Evolutionary conservation across 2,797 vertebrate species (phyloP).

Genomic region (Pterois miles): DNA sequence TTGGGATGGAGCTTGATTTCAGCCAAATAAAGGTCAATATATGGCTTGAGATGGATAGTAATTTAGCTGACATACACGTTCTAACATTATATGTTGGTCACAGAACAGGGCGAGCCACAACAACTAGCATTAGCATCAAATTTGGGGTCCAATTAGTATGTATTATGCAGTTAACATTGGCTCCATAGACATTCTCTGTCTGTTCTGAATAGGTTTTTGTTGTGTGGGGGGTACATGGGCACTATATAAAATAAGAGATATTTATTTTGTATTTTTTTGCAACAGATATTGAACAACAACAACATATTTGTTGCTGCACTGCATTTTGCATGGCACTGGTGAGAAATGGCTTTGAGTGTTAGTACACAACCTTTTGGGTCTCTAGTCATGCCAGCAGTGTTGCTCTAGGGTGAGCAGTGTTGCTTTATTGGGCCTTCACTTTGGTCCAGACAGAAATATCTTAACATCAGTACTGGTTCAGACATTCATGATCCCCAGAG

Average conservation of each 20-base stretch:
- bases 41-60: not conserved
- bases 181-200: too few relatives aligned
- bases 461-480: too few relatives aligned
- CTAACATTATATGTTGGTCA: not conserved
- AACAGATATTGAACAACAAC: too few relatives aligned
- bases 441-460: not conserved
- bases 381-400: not conserved
- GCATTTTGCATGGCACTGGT: not conserved
- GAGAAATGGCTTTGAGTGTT: not conserved
- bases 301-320: too few relatives aligned
- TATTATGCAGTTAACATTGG: too few relatives aligned
- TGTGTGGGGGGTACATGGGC: too few relatives aligned
- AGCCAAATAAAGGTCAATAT: not conserved
- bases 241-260: too few relatives aligned
- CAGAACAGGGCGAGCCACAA: not conserved
- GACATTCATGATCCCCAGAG: too few relatives aligned
- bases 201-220: too few relatives aligned
- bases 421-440: not conserved
- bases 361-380: not conserved
- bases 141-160: not conserved
- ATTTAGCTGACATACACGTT: too few relatives aligned
- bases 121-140: not conserved
- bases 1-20: not conserved
- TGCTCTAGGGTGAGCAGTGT: not conserved
- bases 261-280: too few relatives aligned